Base-by-base conservation (phyloP, 23 tunicate species). In the Oikopleura albicans region DNA sequence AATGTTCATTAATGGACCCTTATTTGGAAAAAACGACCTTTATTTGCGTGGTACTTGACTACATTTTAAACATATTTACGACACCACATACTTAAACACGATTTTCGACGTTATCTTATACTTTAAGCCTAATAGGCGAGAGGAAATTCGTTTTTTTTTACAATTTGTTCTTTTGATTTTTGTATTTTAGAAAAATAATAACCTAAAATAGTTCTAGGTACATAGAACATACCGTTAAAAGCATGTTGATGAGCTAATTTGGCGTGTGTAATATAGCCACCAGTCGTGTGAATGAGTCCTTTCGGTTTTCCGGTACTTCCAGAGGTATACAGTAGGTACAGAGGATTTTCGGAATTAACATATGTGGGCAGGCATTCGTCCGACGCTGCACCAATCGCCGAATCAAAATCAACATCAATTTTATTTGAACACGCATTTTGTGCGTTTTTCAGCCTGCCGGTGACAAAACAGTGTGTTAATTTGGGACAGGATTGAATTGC, bases 291-390 rank as follows among this genome's bases (percentile, higher is more conserved):
- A 29, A 91, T 87, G 41, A 95, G 91, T 0, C 99, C 99, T 84
- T 95, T 95, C 40, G 99, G 99, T 87, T 95, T 95, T 1, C 99
- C 99, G 39, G 99, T 95, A 75, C 99, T 95, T n/a, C 99, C 99
- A 66, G 99, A 95, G 0, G 99, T 95, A 76, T 95, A 95, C 35
- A 95, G 86, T 86, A 88, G 85, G 75, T 91, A 95, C 40, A 95
- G 84, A 57, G 86, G 76, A 40, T 95, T 91, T 83, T 95, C 99
- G 84, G 96, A 88, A 76, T 95, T 76, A 91, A 95, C 89, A 0
- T 84, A 29, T 39, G 79, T 96, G 1, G 99, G 92, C 84, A 86
- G 85, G 83, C 91, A 91, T 37, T 40, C 40, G 0, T 40, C 34
- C 2, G 41, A 39, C 40, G 87, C 88, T 27, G 75, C 66, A 1